phyloP scores from a whole-genome alignment of 2,797 vertebrate genomes.

The Helostoma temminkii region DNA sequence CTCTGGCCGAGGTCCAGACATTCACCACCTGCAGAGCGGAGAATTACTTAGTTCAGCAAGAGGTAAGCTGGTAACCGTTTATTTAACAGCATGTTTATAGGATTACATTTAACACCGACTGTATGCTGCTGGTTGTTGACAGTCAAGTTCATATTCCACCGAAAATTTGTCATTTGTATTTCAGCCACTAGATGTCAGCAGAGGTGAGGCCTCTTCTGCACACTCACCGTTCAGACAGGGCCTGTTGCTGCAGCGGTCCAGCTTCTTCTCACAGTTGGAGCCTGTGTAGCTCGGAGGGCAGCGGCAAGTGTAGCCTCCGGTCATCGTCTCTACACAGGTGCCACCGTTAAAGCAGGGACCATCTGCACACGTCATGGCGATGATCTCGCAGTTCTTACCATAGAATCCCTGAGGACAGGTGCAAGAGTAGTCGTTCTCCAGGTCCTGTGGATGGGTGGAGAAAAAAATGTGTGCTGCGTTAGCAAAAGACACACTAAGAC shows the following conservation, averaged over 20 bases:
- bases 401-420: conserved; percentile 93
- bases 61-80: conserved; percentile 2
- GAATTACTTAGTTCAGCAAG: conserved; percentile 52
- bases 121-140: background rate
- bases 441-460: conserved; percentile 76
- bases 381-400: conserved; percentile 92
- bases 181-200: conserved; percentile 66
- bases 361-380: conserved; percentile 92
- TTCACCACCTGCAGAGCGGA: conserved; percentile 84
- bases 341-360: conserved; percentile 93
- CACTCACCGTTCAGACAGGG: conserved; percentile 85
- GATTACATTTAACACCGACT: conserved; percentile 2
- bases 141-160: background rate
- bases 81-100: conserved; percentile 24
- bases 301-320: conserved; percentile 87
- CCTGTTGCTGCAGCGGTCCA: conserved; percentile 90
- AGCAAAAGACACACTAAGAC: no score
- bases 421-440: conserved; percentile 90
- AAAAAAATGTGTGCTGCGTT: no score
- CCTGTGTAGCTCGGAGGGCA: conserved; percentile 91
- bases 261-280: conserved; percentile 95
- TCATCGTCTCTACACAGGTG: conserved; percentile 84
- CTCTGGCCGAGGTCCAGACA: conserved; percentile 91
- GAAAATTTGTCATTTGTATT: background rate
- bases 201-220: conserved; percentile 54